Evolutionary conservation across 1,140 invertebrate species (phyloP).

Genomic region (Drosophila willistoni): DNA sequence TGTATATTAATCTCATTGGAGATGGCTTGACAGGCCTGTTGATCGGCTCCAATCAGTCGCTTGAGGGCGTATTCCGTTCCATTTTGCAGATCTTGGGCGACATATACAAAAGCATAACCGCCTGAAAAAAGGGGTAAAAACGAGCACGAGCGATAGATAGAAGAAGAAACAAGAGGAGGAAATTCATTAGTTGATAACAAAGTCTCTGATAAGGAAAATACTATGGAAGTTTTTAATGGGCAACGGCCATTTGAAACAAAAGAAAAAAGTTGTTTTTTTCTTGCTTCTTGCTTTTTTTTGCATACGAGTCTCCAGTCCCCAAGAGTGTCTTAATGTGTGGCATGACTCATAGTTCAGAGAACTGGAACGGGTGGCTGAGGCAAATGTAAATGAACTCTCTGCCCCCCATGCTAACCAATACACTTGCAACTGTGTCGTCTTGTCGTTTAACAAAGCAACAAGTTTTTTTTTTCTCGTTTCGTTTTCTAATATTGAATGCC

Average conservation of each 20-base stretch:
- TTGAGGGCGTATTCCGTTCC: conserved; percentile 96
- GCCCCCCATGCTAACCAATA: too few relatives aligned
- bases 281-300: conserved; percentile 14
- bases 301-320: conserved; percentile 1
- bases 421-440: background rate
- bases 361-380: conserved; percentile 6
- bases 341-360: conserved; percentile 60
- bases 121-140: conserved; percentile 86
- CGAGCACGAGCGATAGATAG: conserved; percentile 28
- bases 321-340: conserved; percentile 11
- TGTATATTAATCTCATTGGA: conserved; percentile 91
- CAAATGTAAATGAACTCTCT: conserved; percentile 4
- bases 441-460: conserved; percentile 47
- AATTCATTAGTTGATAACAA: conserved; percentile 48
- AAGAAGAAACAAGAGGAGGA: conserved; percentile 17
- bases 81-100: conserved; percentile 93
- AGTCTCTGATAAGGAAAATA: conserved; percentile 45
- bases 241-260: conserved; percentile 3
- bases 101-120: conserved; percentile 97
- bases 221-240: conserved; percentile 3
- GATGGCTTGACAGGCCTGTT: conserved; percentile 90
- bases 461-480: conserved; percentile 28
- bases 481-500: background rate
- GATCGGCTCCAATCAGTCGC: conserved; percentile 91
- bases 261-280: conserved; percentile 2